phyloP scores from a whole-genome alignment of 2,797 vertebrate species.

The Streptopelia turtur region DNA sequence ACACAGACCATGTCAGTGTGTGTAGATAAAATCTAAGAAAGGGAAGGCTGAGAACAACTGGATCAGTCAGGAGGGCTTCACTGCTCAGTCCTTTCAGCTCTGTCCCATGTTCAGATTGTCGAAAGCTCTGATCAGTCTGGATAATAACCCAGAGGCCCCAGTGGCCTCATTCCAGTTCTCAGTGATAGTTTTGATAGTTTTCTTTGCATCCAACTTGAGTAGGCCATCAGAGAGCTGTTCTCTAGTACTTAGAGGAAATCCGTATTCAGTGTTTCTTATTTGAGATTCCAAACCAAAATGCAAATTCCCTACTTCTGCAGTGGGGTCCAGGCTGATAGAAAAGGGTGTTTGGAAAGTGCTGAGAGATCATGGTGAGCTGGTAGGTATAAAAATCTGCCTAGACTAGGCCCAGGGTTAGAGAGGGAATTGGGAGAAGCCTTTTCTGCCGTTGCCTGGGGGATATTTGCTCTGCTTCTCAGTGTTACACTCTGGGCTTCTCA shows the following conservation, averaged over 20 bases:
- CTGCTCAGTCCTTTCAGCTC: not conserved
- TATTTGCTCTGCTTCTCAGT: not conserved
- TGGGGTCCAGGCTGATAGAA: not conserved
- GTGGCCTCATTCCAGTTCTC: not conserved
- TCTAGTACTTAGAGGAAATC: not conserved
- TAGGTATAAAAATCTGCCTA: not conserved
- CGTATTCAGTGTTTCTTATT: not conserved
- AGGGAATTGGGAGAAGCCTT: not conserved
- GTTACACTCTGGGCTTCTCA: not conserved
- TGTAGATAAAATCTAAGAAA: not conserved
- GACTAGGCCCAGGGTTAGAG: not conserved
- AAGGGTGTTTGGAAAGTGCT: not conserved
- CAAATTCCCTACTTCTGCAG: not conserved
- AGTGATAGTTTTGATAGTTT: not conserved
- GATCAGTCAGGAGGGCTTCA: not conserved
- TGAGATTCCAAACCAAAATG: conserved; percentile 15
- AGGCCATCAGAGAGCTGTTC: not conserved
- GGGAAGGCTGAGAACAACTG: not conserved
- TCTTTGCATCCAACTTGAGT: not conserved
- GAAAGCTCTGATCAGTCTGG: not conserved
- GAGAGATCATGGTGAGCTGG: not conserved
- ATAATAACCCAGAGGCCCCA: not conserved
- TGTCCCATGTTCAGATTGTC: not conserved
- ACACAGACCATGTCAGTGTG: not conserved
- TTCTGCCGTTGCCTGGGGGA: not conserved